phyloP scores from a whole-genome alignment of 2,797 vertebrate species.

The Dermochelys coriacea region DNA sequence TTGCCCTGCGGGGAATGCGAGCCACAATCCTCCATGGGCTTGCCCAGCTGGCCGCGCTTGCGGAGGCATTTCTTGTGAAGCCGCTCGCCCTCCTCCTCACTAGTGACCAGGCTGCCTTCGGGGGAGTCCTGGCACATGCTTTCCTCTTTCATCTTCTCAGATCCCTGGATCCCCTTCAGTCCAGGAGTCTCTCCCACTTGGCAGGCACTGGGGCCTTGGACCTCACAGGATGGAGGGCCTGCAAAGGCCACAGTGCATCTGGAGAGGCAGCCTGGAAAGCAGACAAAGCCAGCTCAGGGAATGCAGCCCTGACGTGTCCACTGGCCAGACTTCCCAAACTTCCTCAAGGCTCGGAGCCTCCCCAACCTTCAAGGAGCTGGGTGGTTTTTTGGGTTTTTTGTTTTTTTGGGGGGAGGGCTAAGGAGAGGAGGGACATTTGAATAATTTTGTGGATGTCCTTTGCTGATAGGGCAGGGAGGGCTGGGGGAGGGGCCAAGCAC shows the following conservation, averaged over 20 bases:
- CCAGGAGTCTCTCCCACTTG: neutral
- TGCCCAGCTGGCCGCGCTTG: slow-evolving; percentile 81
- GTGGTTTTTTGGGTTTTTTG: slow-evolving; percentile 63
- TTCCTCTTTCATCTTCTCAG: slow-evolving; percentile 87
- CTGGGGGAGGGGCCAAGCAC: slow-evolving; percentile 71
- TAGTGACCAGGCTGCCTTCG: slow-evolving; percentile 83
- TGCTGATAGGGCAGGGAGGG: slow-evolving; percentile 82
- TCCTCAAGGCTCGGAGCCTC: slow-evolving; percentile 60
- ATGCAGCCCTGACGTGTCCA: neutral
- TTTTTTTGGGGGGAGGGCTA: slow-evolving; percentile 34
- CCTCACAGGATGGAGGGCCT: neutral
- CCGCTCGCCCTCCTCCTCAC: slow-evolving; percentile 82
- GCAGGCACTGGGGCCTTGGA: neutral
- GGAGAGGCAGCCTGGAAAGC: neutral
- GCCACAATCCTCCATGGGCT: slow-evolving; percentile 71
- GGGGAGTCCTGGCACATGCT: slow-evolving; percentile 82
- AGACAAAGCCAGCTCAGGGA: neutral
- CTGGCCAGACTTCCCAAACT: neutral
- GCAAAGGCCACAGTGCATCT: neutral
- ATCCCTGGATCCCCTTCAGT: neutral
- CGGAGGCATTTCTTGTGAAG: slow-evolving; percentile 82
- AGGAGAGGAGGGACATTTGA: slow-evolving; percentile 68
- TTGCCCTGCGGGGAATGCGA: slow-evolving; percentile 83
- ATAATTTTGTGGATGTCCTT: slow-evolving; percentile 64
- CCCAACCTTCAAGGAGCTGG: slow-evolving; percentile 50